A percentile compares a stretch with the other conserved stretches of the same genome.
phyloP scores from a whole-genome alignment of 2,797 vertebrate species.

The Pipistrellus pygmaeus region DNA sequence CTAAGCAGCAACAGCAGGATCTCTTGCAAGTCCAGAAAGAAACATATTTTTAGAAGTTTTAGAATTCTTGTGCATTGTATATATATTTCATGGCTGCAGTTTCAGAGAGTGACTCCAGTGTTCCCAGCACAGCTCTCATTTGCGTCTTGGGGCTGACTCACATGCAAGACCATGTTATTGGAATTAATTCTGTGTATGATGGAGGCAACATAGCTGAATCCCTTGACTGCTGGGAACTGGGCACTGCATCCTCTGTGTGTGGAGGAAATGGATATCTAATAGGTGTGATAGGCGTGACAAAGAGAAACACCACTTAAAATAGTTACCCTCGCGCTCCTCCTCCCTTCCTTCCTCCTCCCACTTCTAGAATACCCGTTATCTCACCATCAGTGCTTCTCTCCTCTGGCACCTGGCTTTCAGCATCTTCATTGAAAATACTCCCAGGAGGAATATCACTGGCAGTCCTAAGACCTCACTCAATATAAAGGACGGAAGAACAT shows the following conservation, averaged over 20 bases:
- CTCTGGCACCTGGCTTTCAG: not conserved
- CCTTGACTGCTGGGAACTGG: not conserved
- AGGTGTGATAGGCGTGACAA: fast-evolving
- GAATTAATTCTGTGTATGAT: not conserved
- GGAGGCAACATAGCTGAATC: not conserved
- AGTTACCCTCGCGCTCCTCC: not conserved
- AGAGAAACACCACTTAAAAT: not conserved
- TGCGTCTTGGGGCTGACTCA: not conserved
- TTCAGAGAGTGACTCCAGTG: not conserved
- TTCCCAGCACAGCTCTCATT: not conserved
- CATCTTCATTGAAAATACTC: not conserved
- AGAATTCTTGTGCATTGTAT: not conserved
- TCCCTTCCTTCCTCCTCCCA: fast-evolving
- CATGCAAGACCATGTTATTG: not conserved
- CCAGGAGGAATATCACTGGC: not conserved
- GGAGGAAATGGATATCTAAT: not conserved
- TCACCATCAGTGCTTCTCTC: not conserved
- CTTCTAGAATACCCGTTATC: not conserved
- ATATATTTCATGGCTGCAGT: not conserved
- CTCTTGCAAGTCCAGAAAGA: slow-evolving; percentile 49
- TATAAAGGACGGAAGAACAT: not conserved
- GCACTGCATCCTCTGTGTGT: not conserved
- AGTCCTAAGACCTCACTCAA: not conserved
- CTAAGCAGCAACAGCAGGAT: not conserved
- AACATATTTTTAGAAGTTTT: slow-evolving; percentile 43